A percentile compares a stretch with the other conserved stretches of the same genome.
phyloP scores from a whole-genome alignment of 2,797 vertebrate genomes.

The Muscicapa comitata region DNA sequence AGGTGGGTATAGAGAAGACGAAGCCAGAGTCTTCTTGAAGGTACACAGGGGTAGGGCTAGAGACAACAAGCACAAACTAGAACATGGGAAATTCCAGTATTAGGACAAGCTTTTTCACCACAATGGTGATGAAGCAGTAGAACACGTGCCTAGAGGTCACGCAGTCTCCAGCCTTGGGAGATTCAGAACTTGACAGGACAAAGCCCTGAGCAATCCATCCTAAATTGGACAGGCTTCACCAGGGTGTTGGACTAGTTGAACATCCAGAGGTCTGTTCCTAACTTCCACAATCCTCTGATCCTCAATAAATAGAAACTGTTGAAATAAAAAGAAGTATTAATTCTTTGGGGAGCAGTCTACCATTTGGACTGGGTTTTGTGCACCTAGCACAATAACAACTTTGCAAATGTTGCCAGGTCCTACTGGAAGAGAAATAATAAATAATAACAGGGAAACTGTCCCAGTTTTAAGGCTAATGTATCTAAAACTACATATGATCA shows the following conservation, averaged over 20 bases:
- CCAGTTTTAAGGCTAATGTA: background rate
- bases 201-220: background rate
- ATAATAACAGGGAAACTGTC: background rate
- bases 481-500: background rate
- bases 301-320: background rate
- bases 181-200: slow-evolving; percentile 4
- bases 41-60: background rate
- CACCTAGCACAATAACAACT: background rate
- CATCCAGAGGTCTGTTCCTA: background rate
- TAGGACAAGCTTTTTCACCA: background rate
- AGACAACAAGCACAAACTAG: background rate
- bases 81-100: slow-evolving; percentile 1
- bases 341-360: background rate
- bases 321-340: background rate
- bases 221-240: background rate
- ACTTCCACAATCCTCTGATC: background rate
- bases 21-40: background rate
- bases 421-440: background rate
- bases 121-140: background rate
- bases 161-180: background rate
- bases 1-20: background rate
- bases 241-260: background rate
- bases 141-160: background rate
- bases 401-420: background rate
- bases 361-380: background rate